Evolutionary conservation across 2,113 vertebrate genomes (phyloP), one percentile per base, ranked within the genome.

Genomic region (Barbus barbus): DNA sequence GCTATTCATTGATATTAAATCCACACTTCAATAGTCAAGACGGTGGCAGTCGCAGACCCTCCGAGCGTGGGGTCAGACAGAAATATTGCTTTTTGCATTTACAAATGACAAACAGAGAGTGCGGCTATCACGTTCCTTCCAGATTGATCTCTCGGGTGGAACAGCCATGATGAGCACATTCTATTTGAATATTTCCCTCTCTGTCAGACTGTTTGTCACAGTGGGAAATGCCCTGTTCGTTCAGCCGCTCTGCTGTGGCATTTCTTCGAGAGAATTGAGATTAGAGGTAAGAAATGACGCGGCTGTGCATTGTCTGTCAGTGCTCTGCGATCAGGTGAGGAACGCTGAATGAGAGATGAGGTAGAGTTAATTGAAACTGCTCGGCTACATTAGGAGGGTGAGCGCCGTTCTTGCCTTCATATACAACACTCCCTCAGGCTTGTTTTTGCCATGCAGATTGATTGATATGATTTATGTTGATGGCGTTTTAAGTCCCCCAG

Each of bases 51-150:
- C 88, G 82, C 73, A 56, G 91, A 92, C 90, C 93, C 91, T 91
- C 90, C 46, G 58, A 90, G 87, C 84, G 82, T 81, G 85, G 90
- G 91, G 93, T 92, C 89, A 87, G 82, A 26, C 82, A 91, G 88
- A 92, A 92, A 94, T 94, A 93, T 94, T 93, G 92, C 91, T 92
- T 94, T 93, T 93, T 93, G 91, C 92, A 93, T 94, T 91, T 92
- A 91, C 90, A 93, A 91, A 93, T 92, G 91, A 91, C 89, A 93
- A 92, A 86, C 86, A 84, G 91, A 90, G 88, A 90, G 87, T 90
- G 81, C 83, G 38, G 61, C 86, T 90, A 89, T 90, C 80, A 86
- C 22, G 82, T 80, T 78, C 74, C 84, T 90, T 82, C 28, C 61
- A 89, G 86, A 91, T 90, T 85, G 83, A 88, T 88, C 89, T 91